Evolutionary conservation across 2,888 invertebrate species (phyloP).

Genomic region (Lycaena phlaeas): DNA sequence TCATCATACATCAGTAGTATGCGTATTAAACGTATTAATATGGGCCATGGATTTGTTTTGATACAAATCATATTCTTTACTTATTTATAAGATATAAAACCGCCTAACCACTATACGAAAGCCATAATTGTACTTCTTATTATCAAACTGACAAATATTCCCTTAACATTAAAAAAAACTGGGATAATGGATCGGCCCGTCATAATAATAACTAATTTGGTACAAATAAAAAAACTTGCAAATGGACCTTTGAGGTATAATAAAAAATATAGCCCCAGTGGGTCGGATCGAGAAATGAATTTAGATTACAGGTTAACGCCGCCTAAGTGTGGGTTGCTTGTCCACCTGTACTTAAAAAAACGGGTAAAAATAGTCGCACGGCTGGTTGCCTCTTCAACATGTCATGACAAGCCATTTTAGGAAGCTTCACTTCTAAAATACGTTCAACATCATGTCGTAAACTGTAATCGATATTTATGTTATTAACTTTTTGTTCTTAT

Average conservation of each 20-base stretch:
- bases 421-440: constrained; percentile 18
- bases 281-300: constrained; percentile 72
- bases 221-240: constrained; percentile 65
- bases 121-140: constrained; percentile 8
- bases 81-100: no score
- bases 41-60: no score
- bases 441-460: not conserved
- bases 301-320: constrained; percentile 73
- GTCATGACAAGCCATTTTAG: constrained; percentile 30
- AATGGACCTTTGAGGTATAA: constrained; percentile 67
- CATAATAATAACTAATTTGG: constrained; percentile 69
- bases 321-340: constrained; percentile 65
- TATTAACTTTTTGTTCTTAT: no score
- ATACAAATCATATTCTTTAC: no score
- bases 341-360: constrained; percentile 62
- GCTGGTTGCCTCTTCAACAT: constrained; percentile 17
- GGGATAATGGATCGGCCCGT: constrained; percentile 54
- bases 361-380: constrained; percentile 35
- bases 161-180: constrained; percentile 22
- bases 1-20: no score
- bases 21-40: no score
- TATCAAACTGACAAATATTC: constrained; percentile 7
- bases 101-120: no score
- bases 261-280: constrained; percentile 67
- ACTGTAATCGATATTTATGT: no score